Evolutionary conservation across 2,888 invertebrate genomes (phyloP), one percentile per base, ranked within the genome.

Genomic region (Aricia artaxerxes): DNA sequence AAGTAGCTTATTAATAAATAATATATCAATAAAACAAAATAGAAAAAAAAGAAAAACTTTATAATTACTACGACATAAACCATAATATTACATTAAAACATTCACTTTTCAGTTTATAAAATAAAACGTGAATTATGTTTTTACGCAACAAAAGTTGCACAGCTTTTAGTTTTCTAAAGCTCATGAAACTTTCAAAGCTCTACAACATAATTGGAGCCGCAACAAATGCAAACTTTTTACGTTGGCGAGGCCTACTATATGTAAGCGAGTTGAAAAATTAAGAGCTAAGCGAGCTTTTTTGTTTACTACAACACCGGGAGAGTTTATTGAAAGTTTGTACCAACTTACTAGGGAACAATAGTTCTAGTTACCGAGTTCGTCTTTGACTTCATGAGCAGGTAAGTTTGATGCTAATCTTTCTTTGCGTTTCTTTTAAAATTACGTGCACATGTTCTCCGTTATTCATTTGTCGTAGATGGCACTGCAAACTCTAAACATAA

Each of bases 201-300:
- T 69, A 69, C 35, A 69, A 69, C 35, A 69, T 69, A 69, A 69
- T 69, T 69, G 69, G 69, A 69, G 69, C 35, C 69, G 16, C 31
- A 69, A 69, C 69, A 69, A 69, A 35, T 35, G 35, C 35, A 16
- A 69, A 69, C 69, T 13, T 69, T 69, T 69, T 64, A 35, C 69
- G 35, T 69, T 69, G 13, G 69, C 35, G 69, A 35, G 69, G 69
- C 69, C 35, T 69, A 69, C 69, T 35, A 69, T 35, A 38, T 16
- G 69, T 69, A 69, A 69, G 69, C 69, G 69, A 69, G 69, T 69
- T 69, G 69, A 69, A 69, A 35, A 69, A 69, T 69, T 69, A 69
- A 69, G 35, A 38, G 69, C 69, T 69, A 35, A 69, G 69, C 35
- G 13, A 35, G 69, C 69, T 38, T 69, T 69, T 35, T 69, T 38